A percentile compares a stretch with the other conserved stretches of the same genome.
These are phyloP conservation scores for Talpa occidentalis DNA, from an alignment of 2,113 vertebrate genomes.

Conservation along the genomic window DNA sequence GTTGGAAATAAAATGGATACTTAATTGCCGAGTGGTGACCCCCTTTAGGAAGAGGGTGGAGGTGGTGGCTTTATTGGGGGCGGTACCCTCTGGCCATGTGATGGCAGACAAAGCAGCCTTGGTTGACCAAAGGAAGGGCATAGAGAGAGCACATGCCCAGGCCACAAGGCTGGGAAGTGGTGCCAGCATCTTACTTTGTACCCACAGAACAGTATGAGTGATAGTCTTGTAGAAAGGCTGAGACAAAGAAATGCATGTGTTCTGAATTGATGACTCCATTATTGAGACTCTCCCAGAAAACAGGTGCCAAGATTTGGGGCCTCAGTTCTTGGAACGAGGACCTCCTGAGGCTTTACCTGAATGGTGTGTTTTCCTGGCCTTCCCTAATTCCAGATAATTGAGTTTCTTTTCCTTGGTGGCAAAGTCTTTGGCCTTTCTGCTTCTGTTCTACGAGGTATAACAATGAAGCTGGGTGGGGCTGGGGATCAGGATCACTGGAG, in stretches of 20 bases:
- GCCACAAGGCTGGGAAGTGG: not conserved
- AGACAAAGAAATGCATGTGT: not conserved
- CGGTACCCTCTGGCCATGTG: fast-evolving
- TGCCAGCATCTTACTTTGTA: not conserved
- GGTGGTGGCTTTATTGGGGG: not conserved
- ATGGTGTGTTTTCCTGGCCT: not conserved
- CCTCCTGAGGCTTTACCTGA: not conserved
- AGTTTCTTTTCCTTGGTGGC: not conserved
- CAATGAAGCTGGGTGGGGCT: not conserved
- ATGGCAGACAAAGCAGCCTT: not conserved
- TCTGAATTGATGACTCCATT: not conserved
- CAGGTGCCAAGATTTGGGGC: not conserved
- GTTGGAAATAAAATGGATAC: not conserved
- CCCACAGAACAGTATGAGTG: not conserved
- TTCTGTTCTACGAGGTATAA: not conserved
- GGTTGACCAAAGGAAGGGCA: not conserved
- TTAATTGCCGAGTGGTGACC: not conserved
- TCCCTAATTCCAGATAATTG: not conserved
- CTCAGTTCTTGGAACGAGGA: not conserved
- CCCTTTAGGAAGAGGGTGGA: not conserved
- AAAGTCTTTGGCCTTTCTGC: not conserved
- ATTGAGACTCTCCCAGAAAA: not conserved
- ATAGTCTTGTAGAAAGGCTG: not conserved
- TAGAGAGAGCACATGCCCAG: too few relatives aligned
- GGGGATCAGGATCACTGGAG: not conserved